These are phyloP conservation scores for Macrophya alboannulata DNA, from an alignment of 2,888 invertebrate genomes.

Conservation along the genomic window DNA sequence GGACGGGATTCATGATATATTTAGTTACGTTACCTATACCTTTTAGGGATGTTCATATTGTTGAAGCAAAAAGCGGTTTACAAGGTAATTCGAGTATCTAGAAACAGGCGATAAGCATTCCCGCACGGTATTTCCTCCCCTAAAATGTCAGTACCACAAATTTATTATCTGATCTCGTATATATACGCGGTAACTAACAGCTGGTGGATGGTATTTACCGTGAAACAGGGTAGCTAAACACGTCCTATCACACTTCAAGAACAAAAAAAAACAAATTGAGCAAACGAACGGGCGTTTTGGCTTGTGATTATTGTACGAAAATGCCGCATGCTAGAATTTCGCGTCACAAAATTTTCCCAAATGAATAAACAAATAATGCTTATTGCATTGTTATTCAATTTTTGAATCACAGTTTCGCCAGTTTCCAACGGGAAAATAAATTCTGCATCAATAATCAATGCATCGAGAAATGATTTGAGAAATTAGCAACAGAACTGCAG, in stretches of 20 bases:
- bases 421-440: background rate
- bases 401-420: background rate
- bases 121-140: background rate
- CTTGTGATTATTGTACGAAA: background rate
- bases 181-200: constrained; percentile 8
- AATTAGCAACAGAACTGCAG: background rate
- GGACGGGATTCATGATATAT: background rate
- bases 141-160: background rate
- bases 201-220: constrained; percentile 9
- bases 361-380: background rate
- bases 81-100: constrained; percentile 17
- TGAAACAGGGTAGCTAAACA: background rate
- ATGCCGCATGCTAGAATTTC: background rate
- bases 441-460: background rate
- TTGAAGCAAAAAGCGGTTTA: background rate
- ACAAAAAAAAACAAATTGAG: background rate
- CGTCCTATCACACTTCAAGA: background rate
- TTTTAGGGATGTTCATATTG: background rate
- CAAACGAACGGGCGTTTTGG: background rate
- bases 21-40: background rate
- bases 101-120: background rate
- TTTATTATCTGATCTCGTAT: constrained; percentile 19
- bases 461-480: background rate
- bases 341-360: background rate
- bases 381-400: background rate